Base-by-base conservation (phyloP, 2,888 invertebrate species). In the Agonopterix arenella region DNA sequence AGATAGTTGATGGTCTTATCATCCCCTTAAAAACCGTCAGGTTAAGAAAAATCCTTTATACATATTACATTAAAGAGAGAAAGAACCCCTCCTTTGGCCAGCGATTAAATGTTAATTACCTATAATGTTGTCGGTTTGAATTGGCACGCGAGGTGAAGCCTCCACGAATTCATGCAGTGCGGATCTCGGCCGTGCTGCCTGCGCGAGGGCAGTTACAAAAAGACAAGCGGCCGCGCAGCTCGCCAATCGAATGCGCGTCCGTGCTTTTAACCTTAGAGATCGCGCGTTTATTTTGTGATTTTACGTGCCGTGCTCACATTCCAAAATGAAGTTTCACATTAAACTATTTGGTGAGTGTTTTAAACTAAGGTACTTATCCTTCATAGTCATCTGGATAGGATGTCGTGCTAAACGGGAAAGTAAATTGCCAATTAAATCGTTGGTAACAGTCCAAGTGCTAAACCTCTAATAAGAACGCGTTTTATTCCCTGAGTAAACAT, bases 301-400 rank as follows among this genome's bases (percentile, higher is more conserved):
- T 60, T 56, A 55, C 60, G 64, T 69, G 65, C 50, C 60, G 64
- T 69, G 65, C 50, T 55, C 55, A 57, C 50, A 56, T 58, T 43
- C 52, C 62, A 81, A 69, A 61, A 88, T 88, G 86, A 85, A 81
- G 68, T 66, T 85, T 54, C 74, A 80, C 53, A 67, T 86, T 40
- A 82, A 83, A 73, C 11, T 75, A 51, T 84, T 85, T 54, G 85
- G 86, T 88, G 64, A 84, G 84, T 67, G 11, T 51, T 40, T 40
- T 40, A 4, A 28, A 28, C 28, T 28, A 28, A 28, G 28, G 28
- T 28, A 7, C 28, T 28, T 28, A 7, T 28, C 28, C 18, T 18
- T 18, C 4, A 18, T 18, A 18, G 4, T 18, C 1, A 2, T 28
- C 28, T 28, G 28, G 28, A 28, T 28, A 18, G 1, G 18, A 2